Evolutionary conservation across 2,113 vertebrate species (phyloP).

Genomic region (Mungos mungo): DNA sequence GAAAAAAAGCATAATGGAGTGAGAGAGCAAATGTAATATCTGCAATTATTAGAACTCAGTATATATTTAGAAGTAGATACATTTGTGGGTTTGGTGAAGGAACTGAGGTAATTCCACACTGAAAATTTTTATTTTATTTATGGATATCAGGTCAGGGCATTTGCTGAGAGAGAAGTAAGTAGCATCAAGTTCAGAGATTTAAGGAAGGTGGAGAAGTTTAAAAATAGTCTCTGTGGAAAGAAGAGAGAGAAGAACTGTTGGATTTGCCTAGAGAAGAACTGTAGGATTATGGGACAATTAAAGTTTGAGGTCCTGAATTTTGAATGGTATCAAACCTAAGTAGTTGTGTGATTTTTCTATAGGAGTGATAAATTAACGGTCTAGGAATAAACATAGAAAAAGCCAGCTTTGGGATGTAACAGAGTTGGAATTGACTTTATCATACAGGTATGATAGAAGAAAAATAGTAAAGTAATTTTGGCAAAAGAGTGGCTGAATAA

Average conservation of each 20-base stretch:
- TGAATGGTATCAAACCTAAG: background rate
- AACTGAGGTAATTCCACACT: background rate
- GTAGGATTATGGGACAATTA: background rate
- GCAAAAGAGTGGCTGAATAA: background rate
- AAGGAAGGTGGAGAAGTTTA: background rate
- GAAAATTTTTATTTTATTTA: background rate
- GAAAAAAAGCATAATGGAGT: background rate
- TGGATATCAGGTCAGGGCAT: background rate
- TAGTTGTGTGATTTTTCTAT: background rate
- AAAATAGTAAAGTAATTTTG: background rate
- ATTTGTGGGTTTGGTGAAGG: background rate
- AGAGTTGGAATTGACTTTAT: background rate
- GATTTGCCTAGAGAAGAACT: background rate
- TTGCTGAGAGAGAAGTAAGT: background rate
- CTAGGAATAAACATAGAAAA: background rate
- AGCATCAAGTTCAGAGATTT: background rate
- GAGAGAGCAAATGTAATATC: background rate
- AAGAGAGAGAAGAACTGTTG: no score
- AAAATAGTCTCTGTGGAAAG: background rate
- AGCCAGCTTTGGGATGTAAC: background rate
- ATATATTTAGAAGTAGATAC: background rate
- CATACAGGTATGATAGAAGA: background rate
- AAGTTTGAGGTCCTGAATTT: background rate
- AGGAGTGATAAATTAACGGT: background rate
- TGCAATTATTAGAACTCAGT: background rate